phyloP scores from a whole-genome alignment of 2,888 invertebrate genomes.

The Brachylomia viminalis region DNA sequence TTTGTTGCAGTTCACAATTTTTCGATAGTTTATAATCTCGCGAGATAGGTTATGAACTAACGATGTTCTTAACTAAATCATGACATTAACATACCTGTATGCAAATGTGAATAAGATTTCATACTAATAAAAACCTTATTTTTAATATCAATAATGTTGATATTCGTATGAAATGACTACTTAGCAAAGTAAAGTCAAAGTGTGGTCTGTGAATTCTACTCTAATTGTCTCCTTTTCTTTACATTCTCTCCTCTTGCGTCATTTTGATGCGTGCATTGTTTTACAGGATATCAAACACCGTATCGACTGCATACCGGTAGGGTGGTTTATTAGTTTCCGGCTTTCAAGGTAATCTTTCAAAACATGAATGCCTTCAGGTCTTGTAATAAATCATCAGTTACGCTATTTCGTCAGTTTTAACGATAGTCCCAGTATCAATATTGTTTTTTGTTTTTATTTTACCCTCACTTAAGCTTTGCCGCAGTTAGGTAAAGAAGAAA shows the following conservation, averaged over 20 bases:
- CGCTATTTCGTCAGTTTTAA: neutral
- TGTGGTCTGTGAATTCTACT: neutral
- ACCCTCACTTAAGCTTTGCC: neutral
- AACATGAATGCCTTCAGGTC: constrained; percentile 25
- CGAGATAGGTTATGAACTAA: too few relatives aligned
- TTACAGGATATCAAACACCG: neutral
- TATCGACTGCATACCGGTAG: constrained; percentile 2
- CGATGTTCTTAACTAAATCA: too few relatives aligned
- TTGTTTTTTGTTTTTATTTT: too few relatives aligned
- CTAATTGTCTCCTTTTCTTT: neutral
- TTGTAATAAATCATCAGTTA: neutral
- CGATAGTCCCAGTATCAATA: neutral
- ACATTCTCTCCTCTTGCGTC: neutral
- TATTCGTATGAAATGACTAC: neutral
- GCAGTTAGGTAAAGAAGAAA: too few relatives aligned
- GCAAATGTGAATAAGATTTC: neutral
- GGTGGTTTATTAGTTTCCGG: neutral
- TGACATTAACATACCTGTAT: neutral
- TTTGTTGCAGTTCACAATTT: too few relatives aligned
- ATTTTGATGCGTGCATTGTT: neutral
- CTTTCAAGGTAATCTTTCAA: constrained; percentile 39
- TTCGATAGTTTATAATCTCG: too few relatives aligned
- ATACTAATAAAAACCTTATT: neutral
- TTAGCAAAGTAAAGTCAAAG: neutral
- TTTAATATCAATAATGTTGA: neutral